Percentiles rank a stretch among this genome's conserved stretches.
phyloP scores from a whole-genome alignment of 2,888 invertebrate genomes.

The Margaritifera margaritifera region DNA sequence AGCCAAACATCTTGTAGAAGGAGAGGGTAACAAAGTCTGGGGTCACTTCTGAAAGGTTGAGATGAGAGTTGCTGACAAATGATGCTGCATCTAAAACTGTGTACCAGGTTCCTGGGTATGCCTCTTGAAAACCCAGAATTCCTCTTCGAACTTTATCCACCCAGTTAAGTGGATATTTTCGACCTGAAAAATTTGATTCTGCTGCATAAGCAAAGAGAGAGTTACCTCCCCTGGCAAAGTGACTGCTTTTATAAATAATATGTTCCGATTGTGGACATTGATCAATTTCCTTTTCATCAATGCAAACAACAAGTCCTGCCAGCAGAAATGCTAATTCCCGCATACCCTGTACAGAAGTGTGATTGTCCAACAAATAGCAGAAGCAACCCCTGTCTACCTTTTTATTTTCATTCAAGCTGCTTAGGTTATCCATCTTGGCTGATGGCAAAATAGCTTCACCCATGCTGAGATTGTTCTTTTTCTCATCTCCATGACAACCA shows the following conservation, averaged over 20 bases:
- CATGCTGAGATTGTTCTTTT: background rate
- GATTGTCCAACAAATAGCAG: slow-evolving; percentile 90
- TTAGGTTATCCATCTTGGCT: background rate
- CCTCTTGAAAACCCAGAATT: slow-evolving; percentile 48
- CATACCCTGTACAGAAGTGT: slow-evolving; percentile 96
- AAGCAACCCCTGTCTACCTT: slow-evolving; percentile 77
- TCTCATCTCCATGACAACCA: slow-evolving; percentile 4
- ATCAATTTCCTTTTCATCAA: slow-evolving; percentile 47
- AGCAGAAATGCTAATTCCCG: slow-evolving; percentile 79
- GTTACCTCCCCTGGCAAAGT: slow-evolving; percentile 29
- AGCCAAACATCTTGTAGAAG: slow-evolving; percentile 98
- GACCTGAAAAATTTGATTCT: slow-evolving; percentile 95
- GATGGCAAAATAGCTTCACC: background rate
- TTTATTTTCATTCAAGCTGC: background rate
- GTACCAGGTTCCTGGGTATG: slow-evolving; percentile 55
- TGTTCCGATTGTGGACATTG: slow-evolving; percentile 6
- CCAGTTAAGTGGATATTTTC: slow-evolving; percentile 87
- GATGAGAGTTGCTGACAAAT: slow-evolving; percentile 83
- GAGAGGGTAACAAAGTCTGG: slow-evolving; percentile 94
- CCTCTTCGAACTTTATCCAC: slow-evolving; percentile 80
- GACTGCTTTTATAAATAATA: slow-evolving; percentile 1
- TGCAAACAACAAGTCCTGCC: slow-evolving; percentile 48
- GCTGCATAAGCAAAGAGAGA: slow-evolving; percentile 88
- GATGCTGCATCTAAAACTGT: slow-evolving; percentile 90
- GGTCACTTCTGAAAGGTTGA: slow-evolving; percentile 82